Conservation (phyloP, 2,797 vertebrate genomes). For the Champsocephalus esox region DNA sequence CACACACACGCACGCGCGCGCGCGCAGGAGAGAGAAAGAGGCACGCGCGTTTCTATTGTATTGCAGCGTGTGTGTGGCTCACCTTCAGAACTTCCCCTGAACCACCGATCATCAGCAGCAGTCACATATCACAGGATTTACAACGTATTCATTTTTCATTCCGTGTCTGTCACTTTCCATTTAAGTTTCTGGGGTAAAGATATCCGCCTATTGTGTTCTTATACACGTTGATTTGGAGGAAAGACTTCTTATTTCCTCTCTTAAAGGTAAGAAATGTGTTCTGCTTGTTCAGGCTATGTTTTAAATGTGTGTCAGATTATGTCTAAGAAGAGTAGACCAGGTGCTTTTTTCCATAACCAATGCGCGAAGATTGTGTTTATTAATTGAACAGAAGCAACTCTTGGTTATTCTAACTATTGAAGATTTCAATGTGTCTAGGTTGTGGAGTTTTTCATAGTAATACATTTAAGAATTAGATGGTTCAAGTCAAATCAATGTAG, state of each 20-base stretch:
- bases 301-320: background rate
- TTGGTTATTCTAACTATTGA: background rate
- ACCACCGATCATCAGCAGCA: background rate
- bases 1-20: background rate
- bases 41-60: constrained; percentile 25
- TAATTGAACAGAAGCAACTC: background rate
- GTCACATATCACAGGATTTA: background rate
- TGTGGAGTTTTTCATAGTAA: background rate
- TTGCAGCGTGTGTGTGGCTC: constrained; percentile 1
- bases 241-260: background rate
- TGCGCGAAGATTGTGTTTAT: background rate
- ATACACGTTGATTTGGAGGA: background rate
- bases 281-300: background rate
- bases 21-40: background rate
- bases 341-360: background rate
- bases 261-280: constrained; percentile 42
- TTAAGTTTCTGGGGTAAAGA: background rate
- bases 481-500: background rate
- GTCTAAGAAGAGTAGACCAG: background rate
- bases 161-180: too few species aligned
- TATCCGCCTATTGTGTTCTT: too few species aligned
- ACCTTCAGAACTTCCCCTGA: constrained; percentile 1
- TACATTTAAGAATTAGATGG: background rate
- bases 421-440: background rate
- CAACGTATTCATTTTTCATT: background rate